Conservation (phyloP, 1,140 invertebrate genomes). For the Steinernema khuongi region DNA sequence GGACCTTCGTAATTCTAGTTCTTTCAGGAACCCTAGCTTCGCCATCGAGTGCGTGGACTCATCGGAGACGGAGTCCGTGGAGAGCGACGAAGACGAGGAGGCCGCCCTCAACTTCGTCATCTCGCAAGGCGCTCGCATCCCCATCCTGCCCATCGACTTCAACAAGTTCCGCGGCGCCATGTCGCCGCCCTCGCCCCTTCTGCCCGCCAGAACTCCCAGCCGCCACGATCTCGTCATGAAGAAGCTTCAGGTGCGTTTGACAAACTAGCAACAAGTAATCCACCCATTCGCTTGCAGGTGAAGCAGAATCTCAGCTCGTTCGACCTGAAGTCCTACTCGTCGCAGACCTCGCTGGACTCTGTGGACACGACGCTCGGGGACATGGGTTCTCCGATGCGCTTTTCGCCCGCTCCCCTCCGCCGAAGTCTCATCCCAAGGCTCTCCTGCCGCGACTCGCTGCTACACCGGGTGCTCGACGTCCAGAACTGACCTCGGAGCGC, state of each 20-base stretch:
- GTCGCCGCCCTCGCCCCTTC: background rate
- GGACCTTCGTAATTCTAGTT: too few relatives aligned
- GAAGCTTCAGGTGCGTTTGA: background rate
- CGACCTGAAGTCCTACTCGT: background rate
- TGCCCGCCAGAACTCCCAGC: slow-evolving; percentile 3
- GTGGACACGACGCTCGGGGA: background rate
- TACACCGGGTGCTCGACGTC: too few relatives aligned
- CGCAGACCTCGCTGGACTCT: background rate
- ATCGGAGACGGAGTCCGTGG: background rate
- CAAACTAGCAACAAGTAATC: background rate
- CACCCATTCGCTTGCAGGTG: background rate
- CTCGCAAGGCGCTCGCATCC: background rate
- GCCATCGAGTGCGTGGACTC: background rate
- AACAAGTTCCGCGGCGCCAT: background rate
- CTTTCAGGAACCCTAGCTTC: background rate
- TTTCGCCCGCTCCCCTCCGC: background rate
- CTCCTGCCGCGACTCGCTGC: background rate
- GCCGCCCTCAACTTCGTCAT: background rate
- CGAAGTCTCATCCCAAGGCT: background rate
- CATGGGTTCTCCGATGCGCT: slow-evolving; percentile 10
- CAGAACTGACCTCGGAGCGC: too few relatives aligned
- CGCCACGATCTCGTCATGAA: slow-evolving; percentile 1
- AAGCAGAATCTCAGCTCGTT: background rate
- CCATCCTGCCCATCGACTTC: background rate
- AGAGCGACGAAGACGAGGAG: background rate